These are phyloP conservation scores for Rhineura floridana DNA, from an alignment of 2,113 vertebrate species.

Conservation along the genomic window DNA sequence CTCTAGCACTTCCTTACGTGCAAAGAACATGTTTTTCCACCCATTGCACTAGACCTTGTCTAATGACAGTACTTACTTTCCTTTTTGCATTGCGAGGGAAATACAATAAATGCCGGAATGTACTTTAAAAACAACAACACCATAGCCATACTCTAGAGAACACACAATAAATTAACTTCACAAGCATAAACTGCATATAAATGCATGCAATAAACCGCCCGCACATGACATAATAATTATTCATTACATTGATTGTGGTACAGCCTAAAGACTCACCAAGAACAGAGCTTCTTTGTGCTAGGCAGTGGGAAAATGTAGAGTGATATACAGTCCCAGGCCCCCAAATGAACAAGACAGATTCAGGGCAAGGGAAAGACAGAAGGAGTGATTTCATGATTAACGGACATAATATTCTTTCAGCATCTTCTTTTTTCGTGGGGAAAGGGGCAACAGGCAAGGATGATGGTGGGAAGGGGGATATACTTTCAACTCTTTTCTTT, in stretches of 20 bases:
- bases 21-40: not conserved
- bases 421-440: not conserved
- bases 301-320: constrained; percentile 29
- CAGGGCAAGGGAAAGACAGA: constrained; percentile 18
- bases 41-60: not conserved
- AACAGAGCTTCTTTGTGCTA: constrained; percentile 27
- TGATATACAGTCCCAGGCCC: constrained; percentile 18
- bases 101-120: not conserved
- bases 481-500: not conserved
- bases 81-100: not conserved
- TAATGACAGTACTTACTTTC: not conserved
- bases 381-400: constrained; percentile 10
- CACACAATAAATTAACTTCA: constrained; percentile 29
- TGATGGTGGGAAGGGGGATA: not conserved
- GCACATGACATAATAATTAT: constrained; percentile 25
- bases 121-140: not conserved
- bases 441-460: not conserved
- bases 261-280: constrained; percentile 16
- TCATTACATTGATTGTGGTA: constrained; percentile 23
- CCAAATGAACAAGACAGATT: constrained; percentile 6
- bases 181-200: constrained; percentile 23
- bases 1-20: not conserved
- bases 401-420: not conserved
- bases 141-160: constrained; percentile 14
- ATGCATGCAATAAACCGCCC: constrained; percentile 14